Conservation (phyloP, 2,113 vertebrate species). For the Phycodurus eques region DNA sequence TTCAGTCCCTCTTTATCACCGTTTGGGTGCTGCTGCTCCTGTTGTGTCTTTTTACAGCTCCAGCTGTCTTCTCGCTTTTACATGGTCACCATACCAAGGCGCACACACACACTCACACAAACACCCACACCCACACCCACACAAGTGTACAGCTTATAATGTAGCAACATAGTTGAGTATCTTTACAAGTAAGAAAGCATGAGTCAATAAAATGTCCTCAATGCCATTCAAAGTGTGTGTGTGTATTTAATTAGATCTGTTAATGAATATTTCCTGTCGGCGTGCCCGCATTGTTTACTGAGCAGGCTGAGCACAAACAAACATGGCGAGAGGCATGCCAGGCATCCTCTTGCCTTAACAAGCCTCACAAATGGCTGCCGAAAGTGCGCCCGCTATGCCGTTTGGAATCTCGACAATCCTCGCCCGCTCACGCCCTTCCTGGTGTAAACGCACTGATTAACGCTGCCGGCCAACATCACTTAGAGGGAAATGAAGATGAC, state of each 20-base stretch:
- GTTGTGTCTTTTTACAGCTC: not conserved
- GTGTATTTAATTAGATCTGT: conserved; percentile 73
- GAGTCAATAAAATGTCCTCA: not conserved
- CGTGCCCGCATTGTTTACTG: conserved; percentile 85
- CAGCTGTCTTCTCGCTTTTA: not conserved
- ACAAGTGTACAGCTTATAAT: not conserved
- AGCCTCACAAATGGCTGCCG: conserved; percentile 76
- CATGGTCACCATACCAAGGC: not conserved
- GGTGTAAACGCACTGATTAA: conserved; percentile 1
- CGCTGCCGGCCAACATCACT: not conserved
- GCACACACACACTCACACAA: not conserved
- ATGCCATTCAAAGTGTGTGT: conserved; percentile 16
- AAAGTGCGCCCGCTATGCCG: conserved; percentile 78
- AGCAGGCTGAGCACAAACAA: conserved; percentile 92
- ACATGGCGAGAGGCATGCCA: conserved; percentile 80
- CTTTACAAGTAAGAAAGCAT: not conserved
- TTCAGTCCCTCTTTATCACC: not conserved
- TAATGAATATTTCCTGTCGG: conserved; percentile 85
- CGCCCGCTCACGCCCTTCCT: conserved; percentile 57
- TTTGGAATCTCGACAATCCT: conserved; percentile 91
- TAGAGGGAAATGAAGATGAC: not conserved
- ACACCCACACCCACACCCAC: no score
- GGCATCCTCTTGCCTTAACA: conserved; percentile 89
- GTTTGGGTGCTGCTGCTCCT: not conserved
- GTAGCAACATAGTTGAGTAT: not conserved